A percentile compares a stretch with the other conserved stretches of the same genome.
Conservation (phyloP, 1,140 invertebrate genomes). For the Hyles vespertilio region DNA sequence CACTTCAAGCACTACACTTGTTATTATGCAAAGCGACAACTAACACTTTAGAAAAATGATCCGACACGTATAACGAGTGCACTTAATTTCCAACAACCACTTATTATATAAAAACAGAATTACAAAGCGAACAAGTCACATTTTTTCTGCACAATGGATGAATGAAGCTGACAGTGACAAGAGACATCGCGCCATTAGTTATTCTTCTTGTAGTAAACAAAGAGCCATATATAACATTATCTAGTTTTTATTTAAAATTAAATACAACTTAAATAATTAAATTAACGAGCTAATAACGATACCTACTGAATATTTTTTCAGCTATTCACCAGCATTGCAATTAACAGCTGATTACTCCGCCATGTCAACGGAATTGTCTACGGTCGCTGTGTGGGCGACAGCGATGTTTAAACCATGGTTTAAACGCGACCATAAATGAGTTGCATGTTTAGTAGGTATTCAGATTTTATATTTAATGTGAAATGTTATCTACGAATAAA, state of each 20-base stretch:
- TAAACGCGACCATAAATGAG: too few relatives aligned
- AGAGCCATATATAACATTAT: neutral
- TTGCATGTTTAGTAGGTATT: too few relatives aligned
- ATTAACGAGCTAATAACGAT: neutral
- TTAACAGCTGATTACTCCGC: constrained; percentile 75
- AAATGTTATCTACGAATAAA: too few relatives aligned
- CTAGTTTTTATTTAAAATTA: constrained; percentile 1
- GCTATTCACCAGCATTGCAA: constrained; percentile 63
- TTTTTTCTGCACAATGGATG: constrained; percentile 75
- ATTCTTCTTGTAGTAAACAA: constrained; percentile 23
- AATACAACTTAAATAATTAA: constrained; percentile 6
- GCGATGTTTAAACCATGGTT: too few relatives aligned
- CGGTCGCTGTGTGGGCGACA: neutral
- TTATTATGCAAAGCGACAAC: constrained; percentile 37
- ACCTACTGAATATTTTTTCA: constrained; percentile 2
- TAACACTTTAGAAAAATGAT: constrained; percentile 38
- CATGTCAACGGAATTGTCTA: constrained; percentile 44
- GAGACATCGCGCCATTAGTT: constrained; percentile 67
- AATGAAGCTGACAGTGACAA: constrained; percentile 73
- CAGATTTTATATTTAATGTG: too few relatives aligned
- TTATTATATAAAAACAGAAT: constrained; percentile 61
- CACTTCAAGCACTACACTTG: constrained; percentile 26
- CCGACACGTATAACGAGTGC: constrained; percentile 42
- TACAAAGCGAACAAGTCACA: constrained; percentile 68
- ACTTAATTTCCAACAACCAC: constrained; percentile 54